Evolutionary conservation across 2,113 vertebrate genomes (phyloP).

Genomic region (Xyliphius kryptos): DNA sequence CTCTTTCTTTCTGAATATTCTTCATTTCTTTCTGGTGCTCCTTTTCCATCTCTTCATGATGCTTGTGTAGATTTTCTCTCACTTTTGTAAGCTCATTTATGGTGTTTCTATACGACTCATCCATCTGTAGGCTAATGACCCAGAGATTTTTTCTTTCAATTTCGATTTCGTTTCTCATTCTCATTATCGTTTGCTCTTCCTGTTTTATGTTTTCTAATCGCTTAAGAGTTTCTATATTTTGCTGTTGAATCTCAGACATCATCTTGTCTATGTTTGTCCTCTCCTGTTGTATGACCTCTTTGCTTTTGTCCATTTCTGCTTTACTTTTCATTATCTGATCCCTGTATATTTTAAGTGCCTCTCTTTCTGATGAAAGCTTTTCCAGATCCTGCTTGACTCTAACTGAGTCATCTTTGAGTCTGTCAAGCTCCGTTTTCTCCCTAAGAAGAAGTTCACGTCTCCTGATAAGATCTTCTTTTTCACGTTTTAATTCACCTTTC

Average conservation of each 20-base stretch:
- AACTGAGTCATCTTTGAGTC: neutral
- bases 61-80: too few species aligned
- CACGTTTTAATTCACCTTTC: constrained; percentile 8
- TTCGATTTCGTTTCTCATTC: constrained; percentile 31
- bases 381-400: constrained; percentile 17
- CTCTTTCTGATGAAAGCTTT: too few species aligned
- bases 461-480: neutral
- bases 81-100: too few species aligned
- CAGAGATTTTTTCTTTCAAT: constrained; percentile 6
- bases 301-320: constrained; percentile 29
- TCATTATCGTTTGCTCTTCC: constrained; percentile 23
- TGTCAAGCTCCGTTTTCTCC: constrained; percentile 28
- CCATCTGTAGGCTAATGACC: too few species aligned
- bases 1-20: constrained; percentile 21
- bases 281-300: constrained; percentile 20
- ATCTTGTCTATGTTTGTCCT: constrained; percentile 37
- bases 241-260: constrained; percentile 35
- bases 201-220: constrained; percentile 31
- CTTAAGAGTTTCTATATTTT: constrained; percentile 40
- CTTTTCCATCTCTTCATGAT: constrained; percentile 14
- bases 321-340: too few species aligned
- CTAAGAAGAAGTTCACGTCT: neutral
- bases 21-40: constrained; percentile 17
- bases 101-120: too few species aligned
- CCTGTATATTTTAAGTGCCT: too few species aligned